These are phyloP conservation scores for Cataglyphis albicans DNA, from an alignment of 2,888 invertebrate genomes.

Conservation along the genomic window DNA sequence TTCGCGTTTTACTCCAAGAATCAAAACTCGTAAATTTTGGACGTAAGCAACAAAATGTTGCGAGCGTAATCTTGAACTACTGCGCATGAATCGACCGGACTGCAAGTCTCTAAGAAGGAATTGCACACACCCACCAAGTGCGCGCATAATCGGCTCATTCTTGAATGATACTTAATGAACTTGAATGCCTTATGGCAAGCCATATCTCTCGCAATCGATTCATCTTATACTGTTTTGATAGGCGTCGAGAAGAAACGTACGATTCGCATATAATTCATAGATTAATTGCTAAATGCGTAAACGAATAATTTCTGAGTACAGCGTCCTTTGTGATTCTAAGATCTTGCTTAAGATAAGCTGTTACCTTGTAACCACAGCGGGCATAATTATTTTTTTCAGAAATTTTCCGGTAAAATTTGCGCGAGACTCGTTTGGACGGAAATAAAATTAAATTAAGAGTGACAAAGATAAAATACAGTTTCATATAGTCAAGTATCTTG, in stretches of 20 bases:
- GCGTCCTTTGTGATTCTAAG: no score
- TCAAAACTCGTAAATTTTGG: constrained; percentile 40
- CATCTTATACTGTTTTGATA: constrained; percentile 13
- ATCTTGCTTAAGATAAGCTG: no score
- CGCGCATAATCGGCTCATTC: constrained; percentile 21
- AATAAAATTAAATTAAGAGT: no score
- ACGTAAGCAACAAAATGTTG: constrained; percentile 41
- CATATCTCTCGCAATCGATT: constrained; percentile 52
- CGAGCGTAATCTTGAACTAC: constrained; percentile 11
- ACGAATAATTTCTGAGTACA: not conserved
- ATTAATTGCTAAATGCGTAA: constrained; percentile 3
- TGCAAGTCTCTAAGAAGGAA: constrained; percentile 17
- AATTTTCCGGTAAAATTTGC: no score
- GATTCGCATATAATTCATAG: not conserved
- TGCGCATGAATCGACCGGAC: constrained; percentile 30
- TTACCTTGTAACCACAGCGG: no score
- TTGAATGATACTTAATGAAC: constrained; percentile 69
- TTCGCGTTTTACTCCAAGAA: not conserved
- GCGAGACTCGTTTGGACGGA: no score
- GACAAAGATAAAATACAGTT: no score
- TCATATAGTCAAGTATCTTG: no score
- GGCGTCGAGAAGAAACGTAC: not conserved
- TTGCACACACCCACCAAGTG: constrained; percentile 33
- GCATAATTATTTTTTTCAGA: no score
- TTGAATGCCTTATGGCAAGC: constrained; percentile 56